A percentile compares a stretch with the other conserved stretches of the same genome.
phyloP scores from a whole-genome alignment of 2,888 invertebrate species.

The Metalampra italica region DNA sequence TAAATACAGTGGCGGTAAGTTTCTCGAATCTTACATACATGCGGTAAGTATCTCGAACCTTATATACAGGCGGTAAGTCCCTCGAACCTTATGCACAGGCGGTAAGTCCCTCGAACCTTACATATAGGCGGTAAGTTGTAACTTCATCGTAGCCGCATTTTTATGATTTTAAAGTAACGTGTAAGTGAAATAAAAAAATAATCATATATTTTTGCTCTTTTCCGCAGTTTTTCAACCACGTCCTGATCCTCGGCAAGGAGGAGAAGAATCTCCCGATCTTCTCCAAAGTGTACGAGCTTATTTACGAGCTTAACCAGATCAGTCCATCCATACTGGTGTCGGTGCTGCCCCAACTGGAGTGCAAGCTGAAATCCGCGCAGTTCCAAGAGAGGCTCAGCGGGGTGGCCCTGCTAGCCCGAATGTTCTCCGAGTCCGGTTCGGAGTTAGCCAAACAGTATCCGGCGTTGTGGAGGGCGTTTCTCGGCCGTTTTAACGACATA shows the following conservation, averaged over 20 bases:
- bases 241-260: constrained; percentile 94
- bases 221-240: constrained; percentile 95
- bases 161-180: too few relatives aligned
- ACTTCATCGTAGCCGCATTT: too few relatives aligned
- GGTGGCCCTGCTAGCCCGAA: constrained; percentile 92
- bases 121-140: too few relatives aligned
- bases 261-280: constrained; percentile 88
- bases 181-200: too few relatives aligned
- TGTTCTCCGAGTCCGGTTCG: constrained; percentile 98
- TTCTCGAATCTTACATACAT: too few relatives aligned
- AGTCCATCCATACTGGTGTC: constrained; percentile 91
- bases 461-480: constrained; percentile 94
- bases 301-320: constrained; percentile 96
- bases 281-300: constrained; percentile 94
- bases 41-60: too few relatives aligned
- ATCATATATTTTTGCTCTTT: not conserved
- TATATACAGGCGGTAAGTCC: constrained; percentile 95
- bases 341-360: constrained; percentile 96
- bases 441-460: constrained; percentile 91
- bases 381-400: constrained; percentile 92
- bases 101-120: too few relatives aligned
- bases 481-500: constrained; percentile 96
- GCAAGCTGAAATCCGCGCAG: constrained; percentile 94
- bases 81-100: too few relatives aligned
- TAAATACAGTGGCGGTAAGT: too few relatives aligned